Evolutionary conservation across 2,113 vertebrate genomes (phyloP), one percentile per base, ranked within the genome.

Genomic region (Anas platyrhynchos): DNA sequence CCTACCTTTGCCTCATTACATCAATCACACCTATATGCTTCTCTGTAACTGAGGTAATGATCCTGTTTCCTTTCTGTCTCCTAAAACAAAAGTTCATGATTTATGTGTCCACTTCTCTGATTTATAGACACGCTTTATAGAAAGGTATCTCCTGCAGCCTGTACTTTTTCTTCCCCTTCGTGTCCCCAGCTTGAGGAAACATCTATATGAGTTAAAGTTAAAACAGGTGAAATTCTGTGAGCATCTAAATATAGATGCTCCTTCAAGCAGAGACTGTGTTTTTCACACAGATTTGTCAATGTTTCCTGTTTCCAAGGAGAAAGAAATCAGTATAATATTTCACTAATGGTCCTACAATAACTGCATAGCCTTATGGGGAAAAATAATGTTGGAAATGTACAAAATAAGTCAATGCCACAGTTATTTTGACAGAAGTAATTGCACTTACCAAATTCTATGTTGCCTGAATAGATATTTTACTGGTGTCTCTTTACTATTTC

Each of bases 1-100:
- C 46, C 87, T 75, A 56, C 20, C 34, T 96, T 95, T 73, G 48
- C 29, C 7, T 23, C 54, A 52, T 34, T 46, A n/a, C 66, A 91
- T 92, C 63, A 79, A 85, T 91, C 78, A 88, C 46, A 74, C 87
- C 92, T 83, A 85, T 80, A 34, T 76, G 26, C 5, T 54, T 67
- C 22, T 76, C 58, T 88, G 63, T 83, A 80, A 91, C 0, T 80
- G 67, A 88, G 55, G 71, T 43, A 89, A 89, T 36, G 63, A n/a
- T 77, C 91, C 67, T 93, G 31, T 69, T 65, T 66, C 56, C 71
- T 95, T 95, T 75, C 10, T 54, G 11, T 36, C 68, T 68, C 38
- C 68, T 68, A 54, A 88, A 59, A 44, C 36, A 73, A 52, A 62
- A 17, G 7, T 62, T 86, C 17, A 29, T 69, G 36, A 48, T 88